A percentile compares a stretch with the other conserved stretches of the same genome.
These are phyloP conservation scores for Zaprionus camerounensis DNA, from an alignment of 1,140 invertebrate species.

Conservation along the genomic window DNA sequence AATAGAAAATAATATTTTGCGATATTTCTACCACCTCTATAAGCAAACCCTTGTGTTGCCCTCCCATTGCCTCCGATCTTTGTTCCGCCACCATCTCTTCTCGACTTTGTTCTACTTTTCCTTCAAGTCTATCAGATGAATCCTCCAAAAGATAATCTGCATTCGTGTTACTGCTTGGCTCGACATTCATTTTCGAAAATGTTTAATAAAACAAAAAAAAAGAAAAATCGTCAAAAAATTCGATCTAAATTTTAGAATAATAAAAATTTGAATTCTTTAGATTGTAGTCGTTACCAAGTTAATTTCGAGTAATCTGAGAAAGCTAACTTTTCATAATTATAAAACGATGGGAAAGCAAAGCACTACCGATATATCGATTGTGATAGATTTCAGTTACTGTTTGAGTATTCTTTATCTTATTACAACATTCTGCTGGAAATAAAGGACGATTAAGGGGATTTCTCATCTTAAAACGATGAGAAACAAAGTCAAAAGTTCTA, in stretches of 20 bases:
- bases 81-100: constrained; percentile 3
- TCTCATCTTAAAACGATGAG: too few species aligned
- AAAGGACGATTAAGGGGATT: too few species aligned
- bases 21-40: constrained; percentile 10
- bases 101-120: not conserved
- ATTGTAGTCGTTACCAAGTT: too few species aligned
- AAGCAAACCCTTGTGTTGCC: not conserved
- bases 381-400: not conserved
- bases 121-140: not conserved
- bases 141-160: not conserved
- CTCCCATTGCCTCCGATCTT: not conserved
- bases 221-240: not conserved
- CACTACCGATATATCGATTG: not conserved
- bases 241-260: not conserved
- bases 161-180: not conserved
- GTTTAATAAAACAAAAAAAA: not conserved
- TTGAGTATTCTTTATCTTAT: too few species aligned
- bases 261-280: not conserved
- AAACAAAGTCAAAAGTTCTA: too few species aligned
- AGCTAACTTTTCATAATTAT: not conserved
- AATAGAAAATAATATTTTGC: not conserved
- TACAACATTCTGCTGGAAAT: too few species aligned
- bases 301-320: not conserved
- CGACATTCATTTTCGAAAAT: not conserved
- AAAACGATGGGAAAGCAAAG: too few species aligned